These are phyloP conservation scores for Dasyurus viverrinus DNA, from an alignment of 2,113 vertebrate species.

Conservation along the genomic window DNA sequence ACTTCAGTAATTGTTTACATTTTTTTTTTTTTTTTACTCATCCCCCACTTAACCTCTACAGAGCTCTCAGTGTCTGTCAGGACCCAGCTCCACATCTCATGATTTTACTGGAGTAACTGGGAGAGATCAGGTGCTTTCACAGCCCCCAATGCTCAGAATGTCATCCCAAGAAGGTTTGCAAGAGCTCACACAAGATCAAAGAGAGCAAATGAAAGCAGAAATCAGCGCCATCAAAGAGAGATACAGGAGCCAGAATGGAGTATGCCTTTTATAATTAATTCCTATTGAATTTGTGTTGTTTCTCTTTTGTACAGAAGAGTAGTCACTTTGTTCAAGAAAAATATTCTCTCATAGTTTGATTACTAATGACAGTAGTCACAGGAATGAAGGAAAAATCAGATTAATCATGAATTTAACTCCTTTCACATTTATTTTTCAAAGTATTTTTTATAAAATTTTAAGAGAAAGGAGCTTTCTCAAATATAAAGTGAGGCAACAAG, in stretches of 20 bases:
- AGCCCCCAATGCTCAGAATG: conserved; percentile 84
- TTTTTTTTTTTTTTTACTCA: background rate
- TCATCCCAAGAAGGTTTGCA: conserved; percentile 89
- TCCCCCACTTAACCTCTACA: conserved; percentile 66
- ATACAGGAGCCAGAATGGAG: conserved; percentile 86
- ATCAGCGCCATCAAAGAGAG: conserved; percentile 86
- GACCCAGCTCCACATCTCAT: conserved; percentile 87
- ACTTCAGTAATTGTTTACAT: background rate
- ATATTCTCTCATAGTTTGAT: background rate
- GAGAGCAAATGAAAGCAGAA: conserved; percentile 88
- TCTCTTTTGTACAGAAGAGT: background rate
- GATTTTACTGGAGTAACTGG: conserved; percentile 83
- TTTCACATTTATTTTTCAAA: background rate
- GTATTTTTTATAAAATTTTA: background rate
- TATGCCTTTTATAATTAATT: conserved; percentile 76
- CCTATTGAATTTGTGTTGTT: background rate
- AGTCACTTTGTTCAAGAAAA: too few relatives aligned
- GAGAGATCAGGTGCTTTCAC: conserved; percentile 81
- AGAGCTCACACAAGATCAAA: conserved; percentile 88
- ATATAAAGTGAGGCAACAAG: background rate
- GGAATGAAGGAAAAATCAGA: background rate
- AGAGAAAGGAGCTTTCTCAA: background rate
- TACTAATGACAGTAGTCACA: background rate
- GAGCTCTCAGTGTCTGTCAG: conserved; percentile 91
- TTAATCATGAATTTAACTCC: background rate